Conservation (phyloP, 2,113 vertebrate species). For the Acrocephalus kingi region DNA sequence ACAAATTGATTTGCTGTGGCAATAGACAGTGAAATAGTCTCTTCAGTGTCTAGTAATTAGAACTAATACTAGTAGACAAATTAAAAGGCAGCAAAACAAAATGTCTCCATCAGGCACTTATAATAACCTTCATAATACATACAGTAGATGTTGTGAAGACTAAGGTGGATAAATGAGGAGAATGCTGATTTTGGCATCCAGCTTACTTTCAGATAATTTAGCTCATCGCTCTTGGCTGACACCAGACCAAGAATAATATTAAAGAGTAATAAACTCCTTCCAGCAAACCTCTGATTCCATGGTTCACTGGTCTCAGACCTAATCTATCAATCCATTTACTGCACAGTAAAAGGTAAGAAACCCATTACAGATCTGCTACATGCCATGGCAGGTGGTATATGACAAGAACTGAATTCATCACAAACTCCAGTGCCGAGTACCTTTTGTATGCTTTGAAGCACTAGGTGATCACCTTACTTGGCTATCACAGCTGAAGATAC, state of each 20-base stretch:
- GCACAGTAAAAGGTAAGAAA: slow-evolving; percentile 78
- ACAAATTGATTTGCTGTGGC: slow-evolving; percentile 54
- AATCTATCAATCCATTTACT: slow-evolving; percentile 83
- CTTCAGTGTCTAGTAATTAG: slow-evolving; percentile 58
- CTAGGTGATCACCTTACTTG: slow-evolving; percentile 48
- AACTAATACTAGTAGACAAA: slow-evolving; percentile 60
- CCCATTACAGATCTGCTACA: slow-evolving; percentile 74
- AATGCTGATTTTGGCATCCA: slow-evolving; percentile 73
- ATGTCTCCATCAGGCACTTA: slow-evolving; percentile 55
- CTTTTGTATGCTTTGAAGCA: slow-evolving; percentile 61
- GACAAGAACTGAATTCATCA: slow-evolving; percentile 70
- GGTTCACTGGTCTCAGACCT: slow-evolving; percentile 72
- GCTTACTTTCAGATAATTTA: slow-evolving; percentile 79
- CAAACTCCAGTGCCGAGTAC: slow-evolving; percentile 3
- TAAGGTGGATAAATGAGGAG: slow-evolving; percentile 76
- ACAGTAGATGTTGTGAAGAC: slow-evolving; percentile 47
- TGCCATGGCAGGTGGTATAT: slow-evolving; percentile 72
- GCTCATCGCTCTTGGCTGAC: slow-evolving; percentile 78
- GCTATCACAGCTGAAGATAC: slow-evolving; percentile 10
- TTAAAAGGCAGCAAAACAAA: slow-evolving; percentile 67
- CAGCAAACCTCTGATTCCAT: slow-evolving; percentile 72
- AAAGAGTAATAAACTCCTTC: slow-evolving; percentile 80
- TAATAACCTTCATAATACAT: slow-evolving; percentile 65
- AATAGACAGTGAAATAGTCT: slow-evolving; percentile 52
- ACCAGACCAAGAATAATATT: slow-evolving; percentile 78